Evolutionary conservation across 2,113 vertebrate species (phyloP), one percentile per base, ranked within the genome.

Genomic region (Thamnaconus septentrionalis): DNA sequence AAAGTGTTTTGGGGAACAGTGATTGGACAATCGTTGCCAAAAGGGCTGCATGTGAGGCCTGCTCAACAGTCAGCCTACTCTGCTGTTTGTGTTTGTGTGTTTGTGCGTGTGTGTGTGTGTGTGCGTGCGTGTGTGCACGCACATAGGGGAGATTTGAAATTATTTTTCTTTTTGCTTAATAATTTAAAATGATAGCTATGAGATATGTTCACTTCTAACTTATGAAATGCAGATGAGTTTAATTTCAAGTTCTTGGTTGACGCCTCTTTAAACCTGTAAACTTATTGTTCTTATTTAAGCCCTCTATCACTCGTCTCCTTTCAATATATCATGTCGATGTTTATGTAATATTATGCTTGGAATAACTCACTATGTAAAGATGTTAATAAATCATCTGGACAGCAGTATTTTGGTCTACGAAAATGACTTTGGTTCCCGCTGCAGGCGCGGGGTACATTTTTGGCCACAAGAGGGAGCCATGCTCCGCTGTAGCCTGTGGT

Each of bases 301-400:
- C 53, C 56, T 75, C 64, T 50, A 59, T 55, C 42, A 11, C 12
- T 67, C 71, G 58, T 64, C 78, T 80, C 11, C 67, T 80, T 66
- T 81, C 42, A 76, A 7, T 66, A 66, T 78, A 82, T 75, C 52
- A 45, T 31, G 18, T 31, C 18, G 18, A 31, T 31, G 18, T 31
- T 31, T 31, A 72, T 61, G 72, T 79, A 64, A 67, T 42, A 58
- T 78, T 45, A 59, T 79, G 61, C 60, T 62, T 80, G 71, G 69
- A 62, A 60, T 71, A 73, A 75, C n/a, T 64, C 18, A 61, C 56
- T 66, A 61, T 84, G 48, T 81, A 82, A 75, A 75, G 51, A 71
- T 79, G 79, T 62, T 61, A 88, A 88, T 88, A 87, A 87, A 89
- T 66, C 58, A 60, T 63, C 40, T 60, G 18, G 31, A 73, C 66